Conservation (phyloP, 2,888 invertebrate genomes). For the Tholera decimalis region DNA sequence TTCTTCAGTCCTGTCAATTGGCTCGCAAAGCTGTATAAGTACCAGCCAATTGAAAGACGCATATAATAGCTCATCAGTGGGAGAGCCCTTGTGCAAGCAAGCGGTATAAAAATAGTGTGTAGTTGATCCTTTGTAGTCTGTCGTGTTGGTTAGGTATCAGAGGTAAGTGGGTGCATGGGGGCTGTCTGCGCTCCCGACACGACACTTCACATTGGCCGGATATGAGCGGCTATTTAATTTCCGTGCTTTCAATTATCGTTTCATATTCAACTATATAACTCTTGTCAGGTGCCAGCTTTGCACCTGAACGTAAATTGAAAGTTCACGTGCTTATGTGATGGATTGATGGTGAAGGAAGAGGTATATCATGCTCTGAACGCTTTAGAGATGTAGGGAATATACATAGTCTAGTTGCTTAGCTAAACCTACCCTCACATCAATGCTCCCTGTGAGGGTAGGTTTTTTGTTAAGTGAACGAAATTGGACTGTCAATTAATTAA, state of each 20-base stretch:
- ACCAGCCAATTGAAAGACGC: constrained; percentile 8
- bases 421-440: too few species aligned
- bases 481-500: too few species aligned
- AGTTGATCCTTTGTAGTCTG: constrained; percentile 28
- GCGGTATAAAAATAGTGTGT: constrained; percentile 21
- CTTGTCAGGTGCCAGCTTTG: constrained; percentile 73
- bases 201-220: constrained; percentile 80
- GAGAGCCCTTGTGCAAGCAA: constrained; percentile 10
- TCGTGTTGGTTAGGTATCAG: constrained; percentile 36
- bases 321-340: constrained; percentile 51
- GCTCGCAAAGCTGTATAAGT: constrained; percentile 3
- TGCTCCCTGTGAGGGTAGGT: background rate
- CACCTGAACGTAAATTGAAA: constrained; percentile 58
- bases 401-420: background rate
- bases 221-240: constrained; percentile 90
- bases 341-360: constrained; percentile 51
- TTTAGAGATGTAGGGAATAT: constrained; percentile 16
- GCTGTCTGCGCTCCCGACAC: constrained; percentile 64
- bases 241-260: constrained; percentile 87
- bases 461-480: too few species aligned
- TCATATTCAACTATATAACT: constrained; percentile 78
- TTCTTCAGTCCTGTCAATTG: background rate
- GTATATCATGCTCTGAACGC: constrained; percentile 27
- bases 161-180: constrained; percentile 46
- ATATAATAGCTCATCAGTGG: constrained; percentile 18